Evolutionary conservation across 1,140 invertebrate genomes (phyloP).

Genomic region (Trichomalopsis sarcophagae): DNA sequence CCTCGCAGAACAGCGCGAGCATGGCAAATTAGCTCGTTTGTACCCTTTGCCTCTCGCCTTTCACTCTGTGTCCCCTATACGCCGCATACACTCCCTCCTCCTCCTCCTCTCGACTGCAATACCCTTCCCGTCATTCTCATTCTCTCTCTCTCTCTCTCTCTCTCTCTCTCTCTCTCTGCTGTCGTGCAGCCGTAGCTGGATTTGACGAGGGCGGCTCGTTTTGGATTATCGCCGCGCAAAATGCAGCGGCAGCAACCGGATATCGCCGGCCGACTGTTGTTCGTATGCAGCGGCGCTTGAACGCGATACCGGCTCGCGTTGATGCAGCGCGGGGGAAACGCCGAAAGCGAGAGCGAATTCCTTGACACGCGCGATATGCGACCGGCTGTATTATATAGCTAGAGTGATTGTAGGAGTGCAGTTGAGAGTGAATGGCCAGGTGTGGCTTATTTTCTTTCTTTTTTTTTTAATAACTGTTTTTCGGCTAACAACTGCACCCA

Average conservation of each 20-base stretch:
- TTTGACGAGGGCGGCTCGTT: constrained; percentile 37
- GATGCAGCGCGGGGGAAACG: neutral
- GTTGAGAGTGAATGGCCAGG: neutral
- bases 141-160: constrained; percentile 17
- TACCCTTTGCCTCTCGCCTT: neutral
- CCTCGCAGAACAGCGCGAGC: neutral
- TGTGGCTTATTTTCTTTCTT: neutral
- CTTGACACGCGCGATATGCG: constrained; percentile 10
- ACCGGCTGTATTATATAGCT: neutral
- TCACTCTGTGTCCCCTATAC: neutral
- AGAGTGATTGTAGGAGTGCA: neutral
- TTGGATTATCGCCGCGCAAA: constrained; percentile 69
- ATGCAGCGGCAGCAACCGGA: constrained; percentile 64
- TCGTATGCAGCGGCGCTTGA: constrained; percentile 69
- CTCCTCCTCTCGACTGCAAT: constrained; percentile 21
- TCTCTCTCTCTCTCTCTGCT: constrained; percentile 14
- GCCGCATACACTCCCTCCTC: neutral
- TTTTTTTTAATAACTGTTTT: neutral
- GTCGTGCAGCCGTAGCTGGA: neutral
- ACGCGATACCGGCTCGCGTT: constrained; percentile 63
- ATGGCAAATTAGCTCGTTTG: neutral
- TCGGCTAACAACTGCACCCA: neutral
- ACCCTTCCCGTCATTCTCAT: neutral
- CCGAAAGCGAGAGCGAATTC: constrained; percentile 43
- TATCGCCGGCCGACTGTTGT: constrained; percentile 58